These are phyloP conservation scores for Sisyra terminalis DNA, from an alignment of 2,888 invertebrate species.

Conservation along the genomic window DNA sequence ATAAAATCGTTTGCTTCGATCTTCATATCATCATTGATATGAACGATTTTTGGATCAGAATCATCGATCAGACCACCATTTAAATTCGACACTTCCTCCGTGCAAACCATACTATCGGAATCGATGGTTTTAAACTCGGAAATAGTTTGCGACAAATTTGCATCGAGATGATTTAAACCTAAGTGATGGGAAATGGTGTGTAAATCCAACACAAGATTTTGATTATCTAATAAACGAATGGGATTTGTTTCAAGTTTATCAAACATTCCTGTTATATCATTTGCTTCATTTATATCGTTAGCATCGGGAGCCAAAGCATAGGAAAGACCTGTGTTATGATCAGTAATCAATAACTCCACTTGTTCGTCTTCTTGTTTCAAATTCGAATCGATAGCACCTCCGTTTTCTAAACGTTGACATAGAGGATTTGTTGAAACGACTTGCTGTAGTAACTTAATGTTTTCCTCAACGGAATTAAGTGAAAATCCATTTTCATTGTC, in stretches of 20 bases:
- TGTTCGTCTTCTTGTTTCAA: slow-evolving; percentile 5
- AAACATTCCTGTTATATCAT: slow-evolving; percentile 3
- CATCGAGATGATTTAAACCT: slow-evolving; percentile 1
- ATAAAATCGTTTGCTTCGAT: slow-evolving; percentile 3
- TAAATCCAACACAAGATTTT: slow-evolving; percentile 5
- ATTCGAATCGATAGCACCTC: not conserved
- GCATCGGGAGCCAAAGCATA: slow-evolving; percentile 3
- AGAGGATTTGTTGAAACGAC: slow-evolving; percentile 17
- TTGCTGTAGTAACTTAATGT: slow-evolving; percentile 15
- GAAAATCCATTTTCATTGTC: slow-evolving; percentile 3
- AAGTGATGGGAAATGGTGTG: slow-evolving; percentile 3
- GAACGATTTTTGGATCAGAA: not conserved
- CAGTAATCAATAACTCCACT: slow-evolving; percentile 26
- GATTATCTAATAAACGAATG: slow-evolving; percentile 2
- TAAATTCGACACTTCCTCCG: not conserved
- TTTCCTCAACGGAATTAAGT: slow-evolving; percentile 4
- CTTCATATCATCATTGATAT: not conserved
- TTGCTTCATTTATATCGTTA: not conserved
- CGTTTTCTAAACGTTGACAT: slow-evolving; percentile 4
- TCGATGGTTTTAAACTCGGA: slow-evolving; percentile 3
- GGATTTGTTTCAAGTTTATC: slow-evolving; percentile 1
- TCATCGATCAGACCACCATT: not conserved
- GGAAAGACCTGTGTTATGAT: slow-evolving; percentile 21
- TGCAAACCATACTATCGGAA: not conserved
- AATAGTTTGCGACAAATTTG: slow-evolving; percentile 1